Conservation (phyloP, 2,113 vertebrate species). For the Salminus brasiliensis region DNA sequence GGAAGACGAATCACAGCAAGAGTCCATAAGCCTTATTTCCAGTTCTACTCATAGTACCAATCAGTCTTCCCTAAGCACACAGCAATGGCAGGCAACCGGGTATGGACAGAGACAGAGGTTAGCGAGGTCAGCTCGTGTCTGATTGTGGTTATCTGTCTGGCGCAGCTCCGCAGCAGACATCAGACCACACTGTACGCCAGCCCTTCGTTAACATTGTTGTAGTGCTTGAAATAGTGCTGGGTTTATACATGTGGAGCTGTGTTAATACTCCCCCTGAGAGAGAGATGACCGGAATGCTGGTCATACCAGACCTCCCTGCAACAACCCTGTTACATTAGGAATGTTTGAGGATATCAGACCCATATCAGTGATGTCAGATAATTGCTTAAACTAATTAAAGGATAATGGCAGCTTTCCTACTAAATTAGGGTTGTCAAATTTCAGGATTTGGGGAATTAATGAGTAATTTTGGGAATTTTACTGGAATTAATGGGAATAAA, state of each 20-base stretch:
- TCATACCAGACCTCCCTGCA: background rate
- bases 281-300: background rate
- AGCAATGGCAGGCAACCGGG: background rate
- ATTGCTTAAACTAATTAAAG: too few relatives aligned
- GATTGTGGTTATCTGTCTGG: background rate
- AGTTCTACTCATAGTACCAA: background rate
- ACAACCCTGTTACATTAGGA: too few relatives aligned
- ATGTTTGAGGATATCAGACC: too few relatives aligned
- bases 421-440: too few relatives aligned
- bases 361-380: too few relatives aligned
- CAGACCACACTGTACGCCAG: background rate
- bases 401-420: too few relatives aligned
- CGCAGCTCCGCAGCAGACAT: background rate
- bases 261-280: background rate
- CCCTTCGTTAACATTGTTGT: conserved; percentile 11
- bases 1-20: background rate
- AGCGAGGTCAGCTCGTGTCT: background rate
- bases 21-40: background rate
- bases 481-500: too few relatives aligned
- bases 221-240: background rate
- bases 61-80: background rate
- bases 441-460: too few relatives aligned
- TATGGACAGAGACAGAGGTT: conserved; percentile 1
- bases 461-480: too few relatives aligned
- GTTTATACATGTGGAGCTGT: background rate